Conservation (phyloP, 1,140 invertebrate genomes). For the Penaeus chinensis region DNA sequence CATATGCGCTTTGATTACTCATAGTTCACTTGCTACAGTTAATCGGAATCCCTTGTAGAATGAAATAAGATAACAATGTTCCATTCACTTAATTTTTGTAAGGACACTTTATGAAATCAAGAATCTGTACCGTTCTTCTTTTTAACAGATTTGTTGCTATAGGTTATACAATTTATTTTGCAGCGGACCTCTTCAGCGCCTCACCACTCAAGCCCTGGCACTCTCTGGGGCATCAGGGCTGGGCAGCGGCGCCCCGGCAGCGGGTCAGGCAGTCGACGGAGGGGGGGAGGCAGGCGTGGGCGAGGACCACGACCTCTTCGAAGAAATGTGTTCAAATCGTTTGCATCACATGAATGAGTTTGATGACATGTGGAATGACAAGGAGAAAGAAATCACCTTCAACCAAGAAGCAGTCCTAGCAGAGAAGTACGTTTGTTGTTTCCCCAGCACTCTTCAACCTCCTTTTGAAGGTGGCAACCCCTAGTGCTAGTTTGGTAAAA, state of each 20-base stretch:
- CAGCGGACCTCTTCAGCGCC: conserved; percentile 54
- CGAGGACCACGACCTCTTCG: conserved; percentile 40
- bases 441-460: too few relatives aligned
- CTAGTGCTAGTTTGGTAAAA: too few relatives aligned
- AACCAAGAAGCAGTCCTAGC: conserved; percentile 25
- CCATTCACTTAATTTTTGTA: background rate
- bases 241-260: background rate
- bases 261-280: conserved; percentile 29
- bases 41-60: too few relatives aligned
- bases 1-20: too few relatives aligned
- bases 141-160: background rate
- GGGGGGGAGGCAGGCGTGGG: conserved; percentile 34
- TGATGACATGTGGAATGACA: conserved; percentile 47
- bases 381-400: conserved; percentile 53
- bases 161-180: background rate
- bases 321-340: conserved; percentile 43
- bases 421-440: conserved; percentile 36
- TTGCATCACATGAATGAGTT: conserved; percentile 26
- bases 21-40: too few relatives aligned
- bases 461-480: too few relatives aligned
- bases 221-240: conserved; percentile 20
- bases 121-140: background rate
- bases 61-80: too few relatives aligned
- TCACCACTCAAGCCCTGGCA: conserved; percentile 42
- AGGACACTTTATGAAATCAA: background rate